phyloP scores from a whole-genome alignment of 2,113 vertebrate species.

The Grallaria varia region DNA sequence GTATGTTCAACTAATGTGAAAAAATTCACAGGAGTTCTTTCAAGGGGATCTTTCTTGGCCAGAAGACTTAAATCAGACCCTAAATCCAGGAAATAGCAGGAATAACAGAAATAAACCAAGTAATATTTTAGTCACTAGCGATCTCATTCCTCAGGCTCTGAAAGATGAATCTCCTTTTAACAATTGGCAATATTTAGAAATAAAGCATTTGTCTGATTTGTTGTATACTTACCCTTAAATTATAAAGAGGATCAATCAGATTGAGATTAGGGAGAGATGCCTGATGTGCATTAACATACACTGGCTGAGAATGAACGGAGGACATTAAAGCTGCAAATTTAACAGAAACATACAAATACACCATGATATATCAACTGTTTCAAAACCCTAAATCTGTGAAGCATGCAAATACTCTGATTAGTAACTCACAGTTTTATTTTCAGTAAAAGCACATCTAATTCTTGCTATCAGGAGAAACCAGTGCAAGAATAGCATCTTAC shows the following conservation, averaged over 20 bases:
- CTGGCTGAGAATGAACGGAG: not conserved
- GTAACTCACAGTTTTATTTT: not conserved
- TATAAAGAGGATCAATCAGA: constrained; percentile 52
- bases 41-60: not conserved
- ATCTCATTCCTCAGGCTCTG: not conserved
- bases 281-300: constrained; percentile 56
- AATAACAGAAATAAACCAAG: not conserved
- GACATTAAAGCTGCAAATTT: constrained; percentile 44
- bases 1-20: not conserved
- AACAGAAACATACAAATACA: constrained; percentile 50
- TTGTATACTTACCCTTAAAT: constrained; percentile 69
- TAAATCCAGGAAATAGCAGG: not conserved
- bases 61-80: not conserved
- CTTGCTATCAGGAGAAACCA: not conserved
- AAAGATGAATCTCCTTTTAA: not conserved
- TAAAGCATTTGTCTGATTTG: not conserved
- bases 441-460: not conserved
- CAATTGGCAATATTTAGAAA: not conserved
- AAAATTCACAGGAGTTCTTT: not conserved
- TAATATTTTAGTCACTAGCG: not conserved
- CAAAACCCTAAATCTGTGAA: not conserved
- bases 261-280: constrained; percentile 60
- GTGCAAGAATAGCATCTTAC: constrained; percentile 66
- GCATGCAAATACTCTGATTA: not conserved
- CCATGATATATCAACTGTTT: not conserved